A percentile compares a stretch with the other conserved stretches of the same genome.
These are phyloP conservation scores for Plestiodon gilberti DNA, from an alignment of 2,113 vertebrate species.

Conservation along the genomic window DNA sequence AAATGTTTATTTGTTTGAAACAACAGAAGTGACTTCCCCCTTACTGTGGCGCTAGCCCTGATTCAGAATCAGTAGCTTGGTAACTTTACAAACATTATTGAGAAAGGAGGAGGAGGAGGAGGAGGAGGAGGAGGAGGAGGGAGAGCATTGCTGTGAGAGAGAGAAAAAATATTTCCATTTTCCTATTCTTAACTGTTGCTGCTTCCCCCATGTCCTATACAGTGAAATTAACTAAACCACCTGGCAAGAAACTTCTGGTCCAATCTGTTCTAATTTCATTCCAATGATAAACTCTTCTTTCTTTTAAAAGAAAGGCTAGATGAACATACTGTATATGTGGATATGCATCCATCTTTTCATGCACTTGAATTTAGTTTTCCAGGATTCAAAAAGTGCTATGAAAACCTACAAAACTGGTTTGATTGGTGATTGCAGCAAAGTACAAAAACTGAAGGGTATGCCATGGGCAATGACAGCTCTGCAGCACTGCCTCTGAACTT, in stretches of 20 bases:
- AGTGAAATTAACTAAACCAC: background rate
- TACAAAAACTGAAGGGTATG: background rate
- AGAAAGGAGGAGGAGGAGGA: background rate
- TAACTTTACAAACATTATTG: background rate
- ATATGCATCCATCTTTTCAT: background rate
- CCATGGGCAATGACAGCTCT: background rate
- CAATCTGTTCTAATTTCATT: background rate
- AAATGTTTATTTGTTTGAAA: background rate
- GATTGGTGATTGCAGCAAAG: background rate
- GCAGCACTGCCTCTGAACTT: background rate
- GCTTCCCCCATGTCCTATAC: background rate
- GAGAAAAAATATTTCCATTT: background rate
- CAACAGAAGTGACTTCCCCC: background rate
- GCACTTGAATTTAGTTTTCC: background rate
- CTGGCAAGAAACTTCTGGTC: background rate
- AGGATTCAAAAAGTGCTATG: background rate
- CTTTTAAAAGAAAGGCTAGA: background rate
- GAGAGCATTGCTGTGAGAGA: background rate
- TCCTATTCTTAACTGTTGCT: background rate
- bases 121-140: too few relatives aligned
- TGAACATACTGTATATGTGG: background rate
- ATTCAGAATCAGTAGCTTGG: background rate
- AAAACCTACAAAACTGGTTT: background rate
- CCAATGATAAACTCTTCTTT: background rate
- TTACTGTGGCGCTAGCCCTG: background rate